Evolutionary conservation across 1,140 invertebrate genomes (phyloP).

Genomic region (Brevipalpus yothersi): DNA sequence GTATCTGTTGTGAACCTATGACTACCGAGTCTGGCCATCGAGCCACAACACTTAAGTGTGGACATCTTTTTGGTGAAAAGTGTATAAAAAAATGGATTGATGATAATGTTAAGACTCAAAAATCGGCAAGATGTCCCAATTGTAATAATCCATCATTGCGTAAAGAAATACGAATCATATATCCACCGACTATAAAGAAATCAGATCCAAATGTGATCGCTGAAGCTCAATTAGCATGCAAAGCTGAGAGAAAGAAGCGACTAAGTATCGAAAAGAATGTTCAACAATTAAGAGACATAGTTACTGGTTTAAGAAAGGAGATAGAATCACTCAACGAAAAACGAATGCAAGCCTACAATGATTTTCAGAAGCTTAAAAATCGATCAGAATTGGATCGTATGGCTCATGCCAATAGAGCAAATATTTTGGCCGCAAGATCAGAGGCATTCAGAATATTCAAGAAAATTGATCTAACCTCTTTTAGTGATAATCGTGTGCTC

Average conservation of each 20-base stretch:
- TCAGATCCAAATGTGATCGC: conserved; percentile 39
- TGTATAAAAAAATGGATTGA: conserved; percentile 58
- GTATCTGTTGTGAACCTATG: conserved; percentile 67
- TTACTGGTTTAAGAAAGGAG: too few relatives aligned
- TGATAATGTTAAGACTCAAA: conserved; percentile 6
- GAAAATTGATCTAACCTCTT: too few relatives aligned
- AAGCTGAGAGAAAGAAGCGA: too few relatives aligned
- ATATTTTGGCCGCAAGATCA: too few relatives aligned
- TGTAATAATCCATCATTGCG: conserved; percentile 50
- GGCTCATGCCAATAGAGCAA: too few relatives aligned
- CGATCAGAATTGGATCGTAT: too few relatives aligned
- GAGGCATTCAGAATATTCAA: too few relatives aligned
- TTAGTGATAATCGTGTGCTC: conserved; percentile 43
- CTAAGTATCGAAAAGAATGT: too few relatives aligned
- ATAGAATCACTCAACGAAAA: too few relatives aligned
- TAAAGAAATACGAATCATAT: conserved; percentile 48
- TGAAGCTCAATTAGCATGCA: conserved; percentile 15
- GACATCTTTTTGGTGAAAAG: conserved; percentile 60
- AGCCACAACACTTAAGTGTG: conserved; percentile 54
- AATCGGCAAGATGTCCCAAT: conserved; percentile 38
- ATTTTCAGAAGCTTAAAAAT: too few relatives aligned
- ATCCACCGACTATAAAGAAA: conserved; percentile 29
- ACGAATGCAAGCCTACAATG: too few relatives aligned
- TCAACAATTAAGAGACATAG: too few relatives aligned
- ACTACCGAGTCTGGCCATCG: conserved; percentile 59